Conservation (phyloP, 2,888 invertebrate genomes). For the Thumatha senex region DNA sequence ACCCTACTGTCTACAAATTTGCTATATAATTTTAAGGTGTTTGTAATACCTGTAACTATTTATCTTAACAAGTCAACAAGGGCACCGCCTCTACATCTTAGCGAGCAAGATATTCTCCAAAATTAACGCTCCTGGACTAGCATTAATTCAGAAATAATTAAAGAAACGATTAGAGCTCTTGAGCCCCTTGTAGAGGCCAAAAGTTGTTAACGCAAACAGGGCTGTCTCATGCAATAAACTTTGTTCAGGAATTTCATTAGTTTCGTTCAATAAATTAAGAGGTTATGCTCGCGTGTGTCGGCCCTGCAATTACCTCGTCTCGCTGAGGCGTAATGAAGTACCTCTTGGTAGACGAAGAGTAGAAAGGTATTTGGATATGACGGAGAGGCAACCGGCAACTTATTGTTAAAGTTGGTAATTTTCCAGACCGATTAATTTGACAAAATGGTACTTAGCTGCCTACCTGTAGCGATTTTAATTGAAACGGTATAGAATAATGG, state of each 20-base stretch:
- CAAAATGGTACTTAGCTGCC: not conserved
- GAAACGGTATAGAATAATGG: no score
- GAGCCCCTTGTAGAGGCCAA: slow-evolving; percentile 51
- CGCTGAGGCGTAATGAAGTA: slow-evolving; percentile 74
- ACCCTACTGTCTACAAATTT: not conserved
- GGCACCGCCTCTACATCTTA: slow-evolving; percentile 8
- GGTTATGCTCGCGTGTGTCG: slow-evolving; percentile 82
- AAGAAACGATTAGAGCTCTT: slow-evolving; percentile 75
- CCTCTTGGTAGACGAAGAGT: slow-evolving; percentile 48
- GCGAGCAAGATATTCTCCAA: slow-evolving; percentile 34
- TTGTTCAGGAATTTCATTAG: slow-evolving; percentile 82
- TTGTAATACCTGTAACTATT: not conserved
- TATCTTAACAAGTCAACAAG: slow-evolving; percentile 3
- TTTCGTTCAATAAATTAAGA: slow-evolving; percentile 83
- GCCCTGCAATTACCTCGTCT: slow-evolving; percentile 81
- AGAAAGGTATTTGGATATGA: slow-evolving; percentile 46
- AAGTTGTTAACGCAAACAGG: slow-evolving; percentile 77
- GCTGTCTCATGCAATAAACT: slow-evolving; percentile 80
- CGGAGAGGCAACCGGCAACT: slow-evolving; percentile 10
- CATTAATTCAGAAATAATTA: slow-evolving; percentile 79
- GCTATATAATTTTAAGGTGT: not conserved
- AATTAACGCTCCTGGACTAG: slow-evolving; percentile 54
- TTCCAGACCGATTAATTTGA: not conserved
- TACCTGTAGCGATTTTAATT: not conserved
- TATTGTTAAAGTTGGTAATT: not conserved